Evolutionary conservation across 2,113 vertebrate species (phyloP).

Genomic region (Catharus fuscescens): DNA sequence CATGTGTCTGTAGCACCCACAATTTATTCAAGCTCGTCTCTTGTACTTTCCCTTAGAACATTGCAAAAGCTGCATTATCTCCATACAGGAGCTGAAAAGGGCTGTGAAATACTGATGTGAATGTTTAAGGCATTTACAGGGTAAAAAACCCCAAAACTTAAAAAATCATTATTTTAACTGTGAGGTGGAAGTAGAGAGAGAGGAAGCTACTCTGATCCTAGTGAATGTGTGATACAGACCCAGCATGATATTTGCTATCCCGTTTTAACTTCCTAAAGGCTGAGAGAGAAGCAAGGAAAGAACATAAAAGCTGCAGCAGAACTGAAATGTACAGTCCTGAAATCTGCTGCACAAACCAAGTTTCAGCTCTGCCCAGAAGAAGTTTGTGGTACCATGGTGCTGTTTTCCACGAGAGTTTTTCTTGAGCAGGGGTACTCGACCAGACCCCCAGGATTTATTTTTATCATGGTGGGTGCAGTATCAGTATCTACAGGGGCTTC

Average conservation of each 20-base stretch:
- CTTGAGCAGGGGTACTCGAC: not conserved
- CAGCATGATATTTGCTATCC: rapidly evolving
- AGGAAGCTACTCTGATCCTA: not conserved
- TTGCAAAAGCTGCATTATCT: not conserved
- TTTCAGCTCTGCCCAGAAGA: not conserved
- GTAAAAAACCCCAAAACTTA: not conserved
- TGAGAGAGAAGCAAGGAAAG: not conserved
- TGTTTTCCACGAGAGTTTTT: not conserved
- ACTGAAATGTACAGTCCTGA: not conserved
- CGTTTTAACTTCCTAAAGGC: not conserved
- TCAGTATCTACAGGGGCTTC: conserved; percentile 29
- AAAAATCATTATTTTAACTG: not conserved
- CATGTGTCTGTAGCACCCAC: not conserved
- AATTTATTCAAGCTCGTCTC: not conserved
- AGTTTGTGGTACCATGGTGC: not conserved
- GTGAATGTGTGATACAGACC: not conserved
- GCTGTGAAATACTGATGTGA: not conserved
- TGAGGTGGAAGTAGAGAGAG: not conserved
- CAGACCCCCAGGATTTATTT: not conserved
- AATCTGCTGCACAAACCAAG: not conserved
- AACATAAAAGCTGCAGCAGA: not conserved
- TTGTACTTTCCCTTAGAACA: not conserved
- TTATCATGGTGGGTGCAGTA: not conserved
- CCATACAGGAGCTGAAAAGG: not conserved
- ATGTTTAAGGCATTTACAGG: not conserved